Evolutionary conservation across 2,888 invertebrate species (phyloP).

Genomic region (Plagodis dolabraria): DNA sequence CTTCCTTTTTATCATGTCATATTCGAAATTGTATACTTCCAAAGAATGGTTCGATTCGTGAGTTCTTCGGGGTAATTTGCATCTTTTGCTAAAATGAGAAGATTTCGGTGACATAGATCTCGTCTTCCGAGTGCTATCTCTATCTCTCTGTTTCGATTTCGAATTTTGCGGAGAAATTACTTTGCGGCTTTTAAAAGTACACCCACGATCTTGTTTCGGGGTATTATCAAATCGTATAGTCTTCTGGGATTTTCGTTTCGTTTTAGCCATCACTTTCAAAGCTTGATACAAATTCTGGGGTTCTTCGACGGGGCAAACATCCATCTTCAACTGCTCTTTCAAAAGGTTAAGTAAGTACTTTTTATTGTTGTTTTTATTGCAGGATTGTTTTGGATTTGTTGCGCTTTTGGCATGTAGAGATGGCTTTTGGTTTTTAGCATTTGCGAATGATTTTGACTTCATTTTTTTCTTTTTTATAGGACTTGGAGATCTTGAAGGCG

Average conservation of each 20-base stretch:
- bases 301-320: constrained; percentile 44
- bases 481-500: background rate
- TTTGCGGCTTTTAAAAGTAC: constrained; percentile 48
- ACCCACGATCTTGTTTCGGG: constrained; percentile 32
- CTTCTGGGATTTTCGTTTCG: constrained; percentile 46
- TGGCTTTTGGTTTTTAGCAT: constrained; percentile 22
- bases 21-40: constrained; percentile 8
- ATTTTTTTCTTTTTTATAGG: constrained; percentile 18
- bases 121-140: background rate
- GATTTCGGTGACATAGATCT: background rate
- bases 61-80: background rate
- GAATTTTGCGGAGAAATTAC: constrained; percentile 42
- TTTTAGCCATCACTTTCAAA: constrained; percentile 58
- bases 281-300: constrained; percentile 63
- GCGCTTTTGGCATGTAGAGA: constrained; percentile 31
- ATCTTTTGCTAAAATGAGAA: constrained; percentile 2
- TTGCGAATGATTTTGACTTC: constrained; percentile 38
- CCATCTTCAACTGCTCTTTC: constrained; percentile 55
- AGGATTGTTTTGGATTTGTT: constrained; percentile 14
- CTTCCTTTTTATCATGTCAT: background rate
- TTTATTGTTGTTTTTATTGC: constrained; percentile 44
- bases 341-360: constrained; percentile 51
- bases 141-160: background rate
- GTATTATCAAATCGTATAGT: constrained; percentile 30
- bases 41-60: constrained; percentile 8